Evolutionary conservation across 2,797 vertebrate genomes (phyloP).

Genomic region (Siniperca undulata): DNA sequence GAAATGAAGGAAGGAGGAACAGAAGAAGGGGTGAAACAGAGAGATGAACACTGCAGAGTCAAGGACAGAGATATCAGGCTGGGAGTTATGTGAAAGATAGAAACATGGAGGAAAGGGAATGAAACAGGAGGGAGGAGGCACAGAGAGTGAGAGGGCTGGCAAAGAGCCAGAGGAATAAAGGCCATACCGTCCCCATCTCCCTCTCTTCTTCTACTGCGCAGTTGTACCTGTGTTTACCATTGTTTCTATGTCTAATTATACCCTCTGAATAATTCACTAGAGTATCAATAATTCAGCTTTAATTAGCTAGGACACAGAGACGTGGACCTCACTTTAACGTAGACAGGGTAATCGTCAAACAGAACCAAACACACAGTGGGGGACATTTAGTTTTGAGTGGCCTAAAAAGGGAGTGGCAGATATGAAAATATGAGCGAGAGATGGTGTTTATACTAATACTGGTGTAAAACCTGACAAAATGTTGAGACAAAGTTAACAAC

Average conservation of each 20-base stretch:
- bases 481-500: slow-evolving; percentile 6
- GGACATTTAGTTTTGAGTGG: not conserved
- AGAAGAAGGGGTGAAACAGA: slow-evolving; percentile 35
- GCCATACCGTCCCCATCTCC: slow-evolving; percentile 46
- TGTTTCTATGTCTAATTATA: slow-evolving; percentile 82
- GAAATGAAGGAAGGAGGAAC: slow-evolving; percentile 10
- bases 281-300: slow-evolving; percentile 87
- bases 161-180: slow-evolving; percentile 70
- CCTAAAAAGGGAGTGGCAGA: slow-evolving; percentile 14
- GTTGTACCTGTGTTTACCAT: slow-evolving; percentile 79
- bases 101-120: slow-evolving; percentile 59
- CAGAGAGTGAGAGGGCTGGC: slow-evolving; percentile 45
- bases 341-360: slow-evolving; percentile 32
- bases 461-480: not conserved
- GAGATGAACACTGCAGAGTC: slow-evolving; percentile 63
- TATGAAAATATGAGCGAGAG: not conserved
- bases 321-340: slow-evolving; percentile 45
- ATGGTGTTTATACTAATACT: not conserved
- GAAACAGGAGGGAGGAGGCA: slow-evolving; percentile 36
- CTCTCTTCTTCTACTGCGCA: slow-evolving; percentile 28
- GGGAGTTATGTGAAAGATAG: slow-evolving; percentile 62
- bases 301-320: slow-evolving; percentile 83
- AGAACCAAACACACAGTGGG: slow-evolving; percentile 13
- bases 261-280: slow-evolving; percentile 83
- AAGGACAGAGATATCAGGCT: slow-evolving; percentile 68